A percentile compares a stretch with the other conserved stretches of the same genome.
Conservation (phyloP, 2,888 invertebrate genomes). For the Glyphotaelius pellucidus region DNA sequence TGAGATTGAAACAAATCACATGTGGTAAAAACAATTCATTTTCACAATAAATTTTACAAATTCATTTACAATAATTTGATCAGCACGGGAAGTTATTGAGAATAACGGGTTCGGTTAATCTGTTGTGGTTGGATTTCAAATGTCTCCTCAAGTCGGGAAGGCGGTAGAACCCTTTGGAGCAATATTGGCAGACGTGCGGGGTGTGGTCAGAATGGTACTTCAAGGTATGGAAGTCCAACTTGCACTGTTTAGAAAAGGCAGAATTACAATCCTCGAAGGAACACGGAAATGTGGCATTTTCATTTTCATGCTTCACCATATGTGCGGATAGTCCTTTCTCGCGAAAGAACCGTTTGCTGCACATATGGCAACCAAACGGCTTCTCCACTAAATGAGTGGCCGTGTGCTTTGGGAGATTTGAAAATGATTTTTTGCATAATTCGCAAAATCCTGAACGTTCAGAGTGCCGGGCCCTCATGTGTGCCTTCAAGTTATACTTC, state of each 20-base stretch:
- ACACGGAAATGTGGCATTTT: constrained; percentile 73
- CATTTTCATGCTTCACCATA: constrained; percentile 73
- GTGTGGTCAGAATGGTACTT: constrained; percentile 74
- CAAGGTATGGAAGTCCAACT: constrained; percentile 74
- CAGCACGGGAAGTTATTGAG: background rate
- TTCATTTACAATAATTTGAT: constrained; percentile 7
- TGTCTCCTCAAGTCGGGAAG: constrained; percentile 74
- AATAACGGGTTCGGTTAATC: background rate
- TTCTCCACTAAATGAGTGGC: constrained; percentile 78
- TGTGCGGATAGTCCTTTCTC: constrained; percentile 73
- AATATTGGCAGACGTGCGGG: constrained; percentile 74
- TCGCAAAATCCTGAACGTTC: constrained; percentile 78
- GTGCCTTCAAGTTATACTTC: constrained; percentile 77
- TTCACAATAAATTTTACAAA: background rate
- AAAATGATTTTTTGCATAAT: constrained; percentile 76
- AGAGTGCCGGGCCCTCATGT: constrained; percentile 77
- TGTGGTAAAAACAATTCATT: background rate
- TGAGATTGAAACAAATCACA: background rate
- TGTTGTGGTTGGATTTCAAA: constrained; percentile 44
- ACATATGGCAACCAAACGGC: constrained; percentile 72
- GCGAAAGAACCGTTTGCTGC: constrained; percentile 71
- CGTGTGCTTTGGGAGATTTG: constrained; percentile 78
- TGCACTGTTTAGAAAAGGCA: constrained; percentile 73
- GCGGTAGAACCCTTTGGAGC: constrained; percentile 74
- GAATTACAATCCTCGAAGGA: constrained; percentile 72